phyloP scores from a whole-genome alignment of 2,797 vertebrate genomes.

The Cyprinella venusta region DNA sequence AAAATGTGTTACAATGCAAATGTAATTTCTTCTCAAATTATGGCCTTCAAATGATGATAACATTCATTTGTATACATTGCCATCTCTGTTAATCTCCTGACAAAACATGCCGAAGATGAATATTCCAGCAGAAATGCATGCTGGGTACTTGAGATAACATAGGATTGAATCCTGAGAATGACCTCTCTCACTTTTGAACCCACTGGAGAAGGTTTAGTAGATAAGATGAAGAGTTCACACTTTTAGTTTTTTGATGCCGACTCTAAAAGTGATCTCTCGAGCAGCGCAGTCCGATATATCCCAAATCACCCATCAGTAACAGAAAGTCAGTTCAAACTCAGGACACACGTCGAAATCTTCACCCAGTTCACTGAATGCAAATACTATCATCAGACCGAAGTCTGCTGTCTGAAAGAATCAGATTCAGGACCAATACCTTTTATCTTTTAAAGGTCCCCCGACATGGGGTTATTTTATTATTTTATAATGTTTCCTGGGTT shows the following conservation, averaged over 20 bases:
- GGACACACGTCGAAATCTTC: constrained; percentile 18
- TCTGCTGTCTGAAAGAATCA: background rate
- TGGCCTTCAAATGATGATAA: background rate
- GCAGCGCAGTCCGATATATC: background rate
- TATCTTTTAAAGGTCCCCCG: background rate
- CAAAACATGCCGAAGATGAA: background rate
- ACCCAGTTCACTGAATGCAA: background rate
- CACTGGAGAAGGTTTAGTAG: background rate
- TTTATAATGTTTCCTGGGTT: no score
- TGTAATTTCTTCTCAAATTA: constrained; percentile 13
- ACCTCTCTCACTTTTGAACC: background rate
- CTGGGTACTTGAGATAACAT: constrained; percentile 20
- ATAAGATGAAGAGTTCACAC: constrained; percentile 20
- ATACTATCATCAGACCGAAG: background rate
- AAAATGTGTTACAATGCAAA: background rate
- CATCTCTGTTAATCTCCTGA: background rate
- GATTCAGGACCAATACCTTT: background rate
- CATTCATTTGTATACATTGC: background rate
- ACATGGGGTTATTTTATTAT: no score
- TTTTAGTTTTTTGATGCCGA: constrained; percentile 21
- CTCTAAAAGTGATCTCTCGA: constrained; percentile 6
- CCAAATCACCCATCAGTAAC: background rate
- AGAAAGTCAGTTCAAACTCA: constrained; percentile 23
- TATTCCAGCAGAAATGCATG: constrained; percentile 4
- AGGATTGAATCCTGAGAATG: constrained; percentile 16